These are phyloP conservation scores for Montipora foliosa DNA, from an alignment of 64 coral and sea anemone species.

Conservation along the genomic window DNA sequence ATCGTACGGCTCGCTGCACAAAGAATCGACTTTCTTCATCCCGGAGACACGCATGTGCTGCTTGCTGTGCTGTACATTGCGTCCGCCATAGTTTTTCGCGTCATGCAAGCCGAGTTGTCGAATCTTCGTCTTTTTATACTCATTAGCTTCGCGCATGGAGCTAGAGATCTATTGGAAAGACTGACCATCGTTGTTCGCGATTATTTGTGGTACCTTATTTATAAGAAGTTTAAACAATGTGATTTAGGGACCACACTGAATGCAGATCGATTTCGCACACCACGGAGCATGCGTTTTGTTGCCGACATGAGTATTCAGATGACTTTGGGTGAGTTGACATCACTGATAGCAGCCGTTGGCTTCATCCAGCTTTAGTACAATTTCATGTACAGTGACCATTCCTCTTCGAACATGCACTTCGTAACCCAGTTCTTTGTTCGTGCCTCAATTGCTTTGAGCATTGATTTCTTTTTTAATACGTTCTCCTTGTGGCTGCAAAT, in stretches of 20 bases:
- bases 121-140: constrained; percentile 68
- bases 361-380: constrained; percentile 51
- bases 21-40: constrained; percentile 57
- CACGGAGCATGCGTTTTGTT: constrained; percentile 77
- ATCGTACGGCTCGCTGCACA: constrained; percentile 71
- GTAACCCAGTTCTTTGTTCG: background rate
- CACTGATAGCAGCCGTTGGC: constrained; percentile 75
- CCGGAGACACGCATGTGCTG: constrained; percentile 52
- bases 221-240: constrained; percentile 44
- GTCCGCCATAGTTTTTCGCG: constrained; percentile 70
- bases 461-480: constrained; percentile 73
- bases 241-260: background rate
- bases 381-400: no score
- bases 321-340: constrained; percentile 73
- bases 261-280: constrained; percentile 53
- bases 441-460: constrained; percentile 38
- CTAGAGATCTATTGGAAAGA: constrained; percentile 64
- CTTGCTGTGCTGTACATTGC: constrained; percentile 30
- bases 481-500: constrained; percentile 74
- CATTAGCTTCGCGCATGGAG: constrained; percentile 69
- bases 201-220: constrained; percentile 79
- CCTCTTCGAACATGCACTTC: no score
- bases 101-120: constrained; percentile 75
- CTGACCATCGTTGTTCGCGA: constrained; percentile 81
- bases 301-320: constrained; percentile 85